phyloP scores from a whole-genome alignment of 2,888 invertebrate genomes.

The Eutolmus rufibarbis region DNA sequence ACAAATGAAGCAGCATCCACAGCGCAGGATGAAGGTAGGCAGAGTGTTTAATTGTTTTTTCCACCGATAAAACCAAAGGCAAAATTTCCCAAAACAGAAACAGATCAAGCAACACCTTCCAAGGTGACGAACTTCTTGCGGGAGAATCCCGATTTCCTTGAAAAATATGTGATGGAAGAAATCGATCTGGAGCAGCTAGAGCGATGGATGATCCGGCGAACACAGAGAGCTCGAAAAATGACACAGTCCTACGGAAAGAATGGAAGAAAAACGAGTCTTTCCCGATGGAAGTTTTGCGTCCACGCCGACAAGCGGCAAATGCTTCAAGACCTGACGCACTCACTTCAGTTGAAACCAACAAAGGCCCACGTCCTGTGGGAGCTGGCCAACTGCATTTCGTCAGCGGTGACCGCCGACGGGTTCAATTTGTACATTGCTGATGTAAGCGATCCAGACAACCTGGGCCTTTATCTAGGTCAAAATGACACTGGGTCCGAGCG shows the following conservation, averaged over 20 bases:
- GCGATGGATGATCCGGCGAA: conserved; percentile 70
- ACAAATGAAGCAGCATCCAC: background rate
- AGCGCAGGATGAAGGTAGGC: background rate
- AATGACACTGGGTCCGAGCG: conserved; percentile 56
- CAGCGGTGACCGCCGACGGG: conserved; percentile 73
- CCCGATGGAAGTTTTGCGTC: conserved; percentile 68
- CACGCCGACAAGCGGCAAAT: conserved; percentile 72
- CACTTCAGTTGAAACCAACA: conserved; percentile 68
- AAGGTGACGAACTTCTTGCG: conserved; percentile 67
- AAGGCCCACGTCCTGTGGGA: conserved; percentile 73
- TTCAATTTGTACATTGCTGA: conserved; percentile 70
- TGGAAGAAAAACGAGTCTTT: conserved; percentile 66
- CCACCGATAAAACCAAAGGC: background rate
- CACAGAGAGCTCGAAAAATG: conserved; percentile 64
- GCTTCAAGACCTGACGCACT: conserved; percentile 69
- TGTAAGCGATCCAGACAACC: conserved; percentile 58
- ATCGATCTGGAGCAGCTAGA: conserved; percentile 71
- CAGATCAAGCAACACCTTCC: conserved; percentile 48
- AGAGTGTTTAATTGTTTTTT: background rate
- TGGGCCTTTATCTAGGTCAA: conserved; percentile 59
- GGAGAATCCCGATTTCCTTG: conserved; percentile 71
- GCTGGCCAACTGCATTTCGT: conserved; percentile 70
- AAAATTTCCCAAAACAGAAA: background rate
- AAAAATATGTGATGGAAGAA: conserved; percentile 70
- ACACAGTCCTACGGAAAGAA: conserved; percentile 50